phyloP scores from a whole-genome alignment of 2,888 invertebrate species.

The Noctua pronuba region DNA sequence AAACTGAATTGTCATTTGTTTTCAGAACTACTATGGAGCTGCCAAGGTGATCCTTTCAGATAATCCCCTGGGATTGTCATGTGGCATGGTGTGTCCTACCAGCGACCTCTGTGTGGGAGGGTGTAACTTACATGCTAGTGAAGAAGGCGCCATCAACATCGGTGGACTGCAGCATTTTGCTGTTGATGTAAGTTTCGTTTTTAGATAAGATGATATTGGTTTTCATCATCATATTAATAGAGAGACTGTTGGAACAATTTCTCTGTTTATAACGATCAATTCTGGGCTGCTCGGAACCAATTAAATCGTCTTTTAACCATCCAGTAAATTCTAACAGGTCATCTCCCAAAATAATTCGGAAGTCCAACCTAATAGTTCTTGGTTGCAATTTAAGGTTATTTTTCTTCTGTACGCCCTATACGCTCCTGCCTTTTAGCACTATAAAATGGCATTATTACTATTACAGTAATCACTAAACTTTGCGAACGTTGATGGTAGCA shows the following conservation, averaged over 20 bases:
- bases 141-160: slow-evolving; percentile 99
- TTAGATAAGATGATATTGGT: slow-evolving; percentile 13
- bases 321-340: neutral
- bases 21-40: slow-evolving; percentile 98
- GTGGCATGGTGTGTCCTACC: slow-evolving; percentile 99
- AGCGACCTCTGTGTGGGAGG: slow-evolving; percentile 99
- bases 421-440: too few relatives aligned
- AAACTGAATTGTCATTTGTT: neutral
- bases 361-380: neutral
- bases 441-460: neutral
- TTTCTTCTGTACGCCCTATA: neutral
- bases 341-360: too few relatives aligned
- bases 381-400: neutral
- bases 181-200: slow-evolving; percentile 93
- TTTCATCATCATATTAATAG: neutral
- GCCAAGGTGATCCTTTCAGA: slow-evolving; percentile 98
- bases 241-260: neutral
- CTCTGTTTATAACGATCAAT: neutral
- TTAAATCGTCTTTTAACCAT: neutral
- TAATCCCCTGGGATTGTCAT: slow-evolving; percentile 98
- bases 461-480: neutral
- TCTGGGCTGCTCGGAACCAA: neutral
- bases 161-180: slow-evolving; percentile 99
- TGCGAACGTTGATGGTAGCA: neutral
- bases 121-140: slow-evolving; percentile 98